Conservation (phyloP, 2,113 vertebrate species). For the Psittacula cyanocephala region DNA sequence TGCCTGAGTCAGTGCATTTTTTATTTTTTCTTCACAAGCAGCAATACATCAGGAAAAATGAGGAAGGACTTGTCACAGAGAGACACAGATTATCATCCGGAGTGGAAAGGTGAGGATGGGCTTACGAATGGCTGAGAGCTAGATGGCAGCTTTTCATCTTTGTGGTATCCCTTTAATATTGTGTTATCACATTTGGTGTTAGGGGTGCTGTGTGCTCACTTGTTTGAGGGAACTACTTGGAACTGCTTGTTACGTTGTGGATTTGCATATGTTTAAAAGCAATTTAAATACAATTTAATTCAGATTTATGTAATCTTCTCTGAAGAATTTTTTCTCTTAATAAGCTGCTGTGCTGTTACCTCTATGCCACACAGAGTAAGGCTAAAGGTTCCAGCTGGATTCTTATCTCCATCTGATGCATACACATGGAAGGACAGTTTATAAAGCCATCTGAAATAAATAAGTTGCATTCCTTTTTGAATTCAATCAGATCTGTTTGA, state of each 20-base stretch:
- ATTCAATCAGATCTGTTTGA: neutral
- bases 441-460: conserved; percentile 48
- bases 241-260: neutral
- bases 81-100: neutral
- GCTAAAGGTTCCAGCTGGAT: conserved; percentile 10
- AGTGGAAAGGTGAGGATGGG: neutral
- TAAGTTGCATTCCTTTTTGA: conserved; percentile 21
- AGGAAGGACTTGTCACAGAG: neutral
- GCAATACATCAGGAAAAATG: neutral
- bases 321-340: neutral
- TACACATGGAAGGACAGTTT: conserved; percentile 2
- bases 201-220: neutral
- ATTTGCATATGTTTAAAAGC: conserved; percentile 33
- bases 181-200: neutral
- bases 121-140: neutral
- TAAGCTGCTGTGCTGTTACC: neutral
- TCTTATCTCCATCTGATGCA: conserved; percentile 23
- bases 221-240: neutral
- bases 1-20: neutral
- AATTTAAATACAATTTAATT: conserved; percentile 52
- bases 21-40: neutral
- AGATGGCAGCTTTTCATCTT: neutral
- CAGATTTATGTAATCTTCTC: neutral
- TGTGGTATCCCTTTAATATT: neutral
- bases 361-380: neutral